These are phyloP conservation scores for Luperina testacea DNA, from an alignment of 2,888 invertebrate genomes.

Conservation along the genomic window DNA sequence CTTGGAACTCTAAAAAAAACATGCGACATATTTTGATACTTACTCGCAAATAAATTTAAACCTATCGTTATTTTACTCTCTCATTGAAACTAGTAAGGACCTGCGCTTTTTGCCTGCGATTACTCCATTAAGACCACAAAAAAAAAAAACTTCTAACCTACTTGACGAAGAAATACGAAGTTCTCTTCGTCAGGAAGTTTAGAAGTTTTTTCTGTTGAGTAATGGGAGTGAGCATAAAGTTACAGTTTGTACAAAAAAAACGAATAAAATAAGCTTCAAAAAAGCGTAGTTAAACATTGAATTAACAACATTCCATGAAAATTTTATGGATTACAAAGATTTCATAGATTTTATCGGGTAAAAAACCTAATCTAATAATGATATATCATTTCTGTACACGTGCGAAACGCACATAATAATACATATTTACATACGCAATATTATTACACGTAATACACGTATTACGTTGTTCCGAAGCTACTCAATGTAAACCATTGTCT, in stretches of 20 bases:
- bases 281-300: background rate
- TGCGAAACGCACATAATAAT: background rate
- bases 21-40: no score
- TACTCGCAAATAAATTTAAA: no score
- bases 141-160: background rate
- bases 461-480: conserved; percentile 10
- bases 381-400: background rate
- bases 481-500: conserved; percentile 31
- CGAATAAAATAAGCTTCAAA: background rate
- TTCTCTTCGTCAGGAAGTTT: no score
- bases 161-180: background rate
- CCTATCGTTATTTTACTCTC: background rate
- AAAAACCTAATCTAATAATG: background rate
- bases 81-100: background rate
- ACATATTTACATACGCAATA: conserved; percentile 5
- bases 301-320: background rate
- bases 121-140: no score
- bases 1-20: background rate
- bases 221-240: background rate
- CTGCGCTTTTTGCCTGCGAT: background rate
- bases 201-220: background rate
- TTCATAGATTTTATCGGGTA: conserved; percentile 3
- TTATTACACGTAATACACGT: background rate
- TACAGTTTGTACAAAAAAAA: no score
- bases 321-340: no score